phyloP scores from a whole-genome alignment of 2,113 vertebrate genomes.

The Laticauda colubrina region DNA sequence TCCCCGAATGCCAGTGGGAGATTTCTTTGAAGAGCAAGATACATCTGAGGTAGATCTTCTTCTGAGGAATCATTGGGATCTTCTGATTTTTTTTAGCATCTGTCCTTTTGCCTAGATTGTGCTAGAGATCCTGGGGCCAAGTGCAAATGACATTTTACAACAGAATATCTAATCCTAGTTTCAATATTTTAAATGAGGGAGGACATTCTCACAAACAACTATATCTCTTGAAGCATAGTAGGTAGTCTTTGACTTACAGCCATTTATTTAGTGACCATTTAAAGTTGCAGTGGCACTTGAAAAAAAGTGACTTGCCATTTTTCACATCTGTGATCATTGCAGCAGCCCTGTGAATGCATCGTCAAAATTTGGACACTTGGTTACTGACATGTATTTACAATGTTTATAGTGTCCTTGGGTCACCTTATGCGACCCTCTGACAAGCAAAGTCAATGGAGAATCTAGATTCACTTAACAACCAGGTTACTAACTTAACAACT shows the following conservation, averaged over 20 bases:
- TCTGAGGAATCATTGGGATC: background rate
- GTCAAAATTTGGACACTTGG: background rate
- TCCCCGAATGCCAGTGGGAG: conserved; percentile 94
- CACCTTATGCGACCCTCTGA: background rate
- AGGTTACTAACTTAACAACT: background rate
- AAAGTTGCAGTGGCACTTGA: background rate
- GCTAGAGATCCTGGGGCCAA: background rate
- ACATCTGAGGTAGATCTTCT: conserved; percentile 78
- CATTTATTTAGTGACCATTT: background rate
- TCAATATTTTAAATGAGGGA: background rate
- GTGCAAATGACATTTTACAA: background rate
- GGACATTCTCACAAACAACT: background rate
- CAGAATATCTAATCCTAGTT: background rate
- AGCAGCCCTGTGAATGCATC: background rate
- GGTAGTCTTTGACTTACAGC: background rate
- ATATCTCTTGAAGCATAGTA: background rate
- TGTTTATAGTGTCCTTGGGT: background rate
- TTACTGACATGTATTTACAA: background rate
- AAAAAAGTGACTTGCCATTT: background rate
- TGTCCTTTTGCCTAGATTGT: background rate
- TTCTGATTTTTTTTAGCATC: background rate
- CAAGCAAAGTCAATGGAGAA: background rate
- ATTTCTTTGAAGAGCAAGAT: conserved; percentile 93
- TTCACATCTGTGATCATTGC: background rate
- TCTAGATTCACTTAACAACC: background rate